Conservation (phyloP, 2,113 vertebrate genomes). For the Chamaea fasciata region DNA sequence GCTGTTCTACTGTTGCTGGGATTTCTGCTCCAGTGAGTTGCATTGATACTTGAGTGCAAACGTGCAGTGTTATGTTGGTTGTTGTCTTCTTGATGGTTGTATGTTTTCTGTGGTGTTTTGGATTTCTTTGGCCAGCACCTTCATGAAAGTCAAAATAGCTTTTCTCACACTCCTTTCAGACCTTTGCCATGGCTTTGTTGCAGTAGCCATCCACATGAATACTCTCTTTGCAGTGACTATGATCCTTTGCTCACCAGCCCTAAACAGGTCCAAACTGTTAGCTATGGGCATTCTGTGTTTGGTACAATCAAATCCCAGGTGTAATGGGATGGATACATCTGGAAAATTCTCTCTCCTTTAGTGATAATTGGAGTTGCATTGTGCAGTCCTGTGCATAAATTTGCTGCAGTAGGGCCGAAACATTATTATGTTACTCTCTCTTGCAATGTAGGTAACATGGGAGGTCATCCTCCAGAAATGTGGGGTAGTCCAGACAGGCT, state of each 20-base stretch:
- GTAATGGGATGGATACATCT: neutral
- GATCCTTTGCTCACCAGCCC: neutral
- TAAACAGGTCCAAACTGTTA: neutral
- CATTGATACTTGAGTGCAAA: neutral
- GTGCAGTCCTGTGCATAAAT: neutral
- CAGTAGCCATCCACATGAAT: fast-evolving
- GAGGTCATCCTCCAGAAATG: neutral
- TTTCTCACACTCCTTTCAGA: neutral
- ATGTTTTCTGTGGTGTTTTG: neutral
- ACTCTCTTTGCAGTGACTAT: neutral
- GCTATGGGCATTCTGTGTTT: neutral
- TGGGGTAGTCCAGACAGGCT: neutral
- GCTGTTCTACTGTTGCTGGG: neutral
- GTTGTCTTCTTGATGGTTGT: neutral
- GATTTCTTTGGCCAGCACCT: neutral
- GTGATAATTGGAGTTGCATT: neutral
- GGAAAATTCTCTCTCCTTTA: neutral
- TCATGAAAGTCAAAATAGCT: neutral
- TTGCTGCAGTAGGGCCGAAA: neutral
- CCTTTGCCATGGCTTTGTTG: neutral
- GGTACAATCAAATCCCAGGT: neutral
- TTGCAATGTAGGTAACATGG: neutral
- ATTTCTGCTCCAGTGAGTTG: neutral
- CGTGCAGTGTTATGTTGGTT: fast-evolving
- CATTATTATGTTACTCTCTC: neutral